Percentiles rank a stretch among this genome's conserved stretches.
phyloP scores from a whole-genome alignment of 2,888 invertebrate genomes.

The Heteromurus nitidus region DNA sequence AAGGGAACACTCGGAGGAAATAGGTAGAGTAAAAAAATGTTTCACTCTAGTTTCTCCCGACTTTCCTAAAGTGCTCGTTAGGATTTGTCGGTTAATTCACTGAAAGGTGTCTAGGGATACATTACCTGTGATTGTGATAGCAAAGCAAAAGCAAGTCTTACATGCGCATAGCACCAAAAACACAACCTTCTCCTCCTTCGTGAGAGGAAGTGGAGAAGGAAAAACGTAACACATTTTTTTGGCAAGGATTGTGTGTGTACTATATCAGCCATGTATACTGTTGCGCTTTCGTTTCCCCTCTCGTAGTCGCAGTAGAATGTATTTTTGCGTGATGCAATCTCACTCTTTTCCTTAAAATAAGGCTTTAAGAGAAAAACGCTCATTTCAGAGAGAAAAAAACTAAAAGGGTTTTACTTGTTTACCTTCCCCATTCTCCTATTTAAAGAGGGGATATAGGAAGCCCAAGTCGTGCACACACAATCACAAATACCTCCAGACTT shows the following conservation, averaged over 20 bases:
- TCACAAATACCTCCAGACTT: not conserved
- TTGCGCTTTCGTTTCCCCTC: not conserved
- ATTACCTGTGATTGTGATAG: constrained; percentile 60
- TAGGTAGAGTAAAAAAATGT: not conserved
- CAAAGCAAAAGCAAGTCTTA: constrained; percentile 4
- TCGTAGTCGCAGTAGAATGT: too few species aligned
- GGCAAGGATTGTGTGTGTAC: not conserved
- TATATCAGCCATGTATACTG: not conserved
- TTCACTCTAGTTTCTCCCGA: constrained; percentile 19
- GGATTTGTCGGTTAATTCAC: constrained; percentile 69
- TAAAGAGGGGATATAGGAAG: too few species aligned
- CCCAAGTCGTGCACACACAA: too few species aligned
- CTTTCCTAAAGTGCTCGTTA: constrained; percentile 56
- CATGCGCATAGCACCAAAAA: too few species aligned
- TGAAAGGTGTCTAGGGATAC: constrained; percentile 68
- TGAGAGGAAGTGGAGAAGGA: not conserved
- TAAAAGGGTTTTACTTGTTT: not conserved
- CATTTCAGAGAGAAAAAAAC: too few species aligned
- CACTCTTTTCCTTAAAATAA: not conserved
- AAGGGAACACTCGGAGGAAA: not conserved
- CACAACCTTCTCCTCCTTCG: too few species aligned
- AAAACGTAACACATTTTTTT: constrained; percentile 2
- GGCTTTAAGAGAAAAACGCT: not conserved
- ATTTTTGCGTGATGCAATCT: not conserved
- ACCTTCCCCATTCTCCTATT: too few species aligned